Evolutionary conservation across 2,888 invertebrate genomes (phyloP).

Genomic region (Drosophila flavopinicola): DNA sequence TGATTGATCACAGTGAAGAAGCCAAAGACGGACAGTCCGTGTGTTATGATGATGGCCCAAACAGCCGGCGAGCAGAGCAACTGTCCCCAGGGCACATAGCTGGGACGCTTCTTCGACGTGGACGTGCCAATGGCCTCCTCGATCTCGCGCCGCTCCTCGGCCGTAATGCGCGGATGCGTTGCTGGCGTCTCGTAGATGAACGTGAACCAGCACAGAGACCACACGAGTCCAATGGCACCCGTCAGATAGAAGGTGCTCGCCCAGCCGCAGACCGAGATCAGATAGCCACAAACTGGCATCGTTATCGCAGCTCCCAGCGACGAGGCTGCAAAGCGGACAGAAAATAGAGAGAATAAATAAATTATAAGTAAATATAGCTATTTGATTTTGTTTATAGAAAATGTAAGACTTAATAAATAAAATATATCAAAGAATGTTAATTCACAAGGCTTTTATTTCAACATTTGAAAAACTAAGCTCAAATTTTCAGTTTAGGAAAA

Average conservation of each 20-base stretch:
- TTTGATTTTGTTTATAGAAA: no score
- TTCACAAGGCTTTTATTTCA: no score
- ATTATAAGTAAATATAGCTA: no score
- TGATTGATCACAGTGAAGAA: conserved; percentile 95
- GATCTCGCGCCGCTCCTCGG: conserved; percentile 89
- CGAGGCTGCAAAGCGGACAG: conserved; percentile 87
- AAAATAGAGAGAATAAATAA: neutral
- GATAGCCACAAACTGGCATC: conserved; percentile 93
- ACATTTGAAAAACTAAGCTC: no score
- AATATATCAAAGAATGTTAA: no score
- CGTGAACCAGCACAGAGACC: conserved; percentile 93
- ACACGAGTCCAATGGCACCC: conserved; percentile 90
- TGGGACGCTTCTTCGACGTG: conserved; percentile 86
- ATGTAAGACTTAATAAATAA: no score
- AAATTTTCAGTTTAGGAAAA: no score
- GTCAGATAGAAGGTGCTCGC: conserved; percentile 95
- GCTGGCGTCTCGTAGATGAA: conserved; percentile 92
- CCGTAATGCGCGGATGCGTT: conserved; percentile 91
- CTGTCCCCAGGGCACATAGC: conserved; percentile 90
- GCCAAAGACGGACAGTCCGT: conserved; percentile 93
- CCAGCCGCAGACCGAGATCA: conserved; percentile 93
- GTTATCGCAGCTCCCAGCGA: conserved; percentile 96
- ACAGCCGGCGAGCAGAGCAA: conserved; percentile 90
- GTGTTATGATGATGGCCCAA: conserved; percentile 94
- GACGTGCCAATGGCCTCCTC: conserved; percentile 89